Conservation (phyloP, 2,888 invertebrate species). For the Biston stratarius region DNA sequence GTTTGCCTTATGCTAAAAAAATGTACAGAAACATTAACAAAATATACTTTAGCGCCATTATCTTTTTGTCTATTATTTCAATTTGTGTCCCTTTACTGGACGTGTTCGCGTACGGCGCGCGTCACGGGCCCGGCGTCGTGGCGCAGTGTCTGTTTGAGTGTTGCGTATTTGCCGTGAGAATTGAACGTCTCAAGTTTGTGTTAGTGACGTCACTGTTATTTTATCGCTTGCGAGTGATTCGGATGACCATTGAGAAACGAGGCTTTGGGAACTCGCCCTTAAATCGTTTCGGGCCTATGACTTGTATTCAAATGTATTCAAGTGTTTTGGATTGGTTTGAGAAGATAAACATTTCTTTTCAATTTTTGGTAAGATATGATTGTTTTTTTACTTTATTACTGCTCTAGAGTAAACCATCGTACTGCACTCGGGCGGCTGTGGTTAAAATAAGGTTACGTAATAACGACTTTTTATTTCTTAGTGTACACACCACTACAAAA, state of each 20-base stretch:
- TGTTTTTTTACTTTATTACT: not conserved
- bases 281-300: not conserved
- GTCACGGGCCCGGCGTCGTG: no score
- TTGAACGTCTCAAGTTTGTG: not conserved
- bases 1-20: not conserved
- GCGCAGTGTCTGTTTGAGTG: not conserved
- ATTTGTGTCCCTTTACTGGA: not conserved
- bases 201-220: not conserved
- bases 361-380: not conserved
- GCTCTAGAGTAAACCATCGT: no score
- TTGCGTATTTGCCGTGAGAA: not conserved
- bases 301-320: not conserved
- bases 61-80: not conserved
- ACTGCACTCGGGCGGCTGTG: no score
- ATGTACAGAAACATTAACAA: not conserved
- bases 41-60: not conserved
- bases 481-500: no score
- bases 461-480: no score
- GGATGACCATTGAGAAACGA: not conserved
- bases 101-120: no score
- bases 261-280: not conserved
- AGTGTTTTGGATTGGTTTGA: conserved; percentile 5
- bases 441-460: no score
- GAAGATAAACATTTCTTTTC: not conserved
- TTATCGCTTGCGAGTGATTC: not conserved